Conservation (phyloP, 35 echinoderm and acorn worm species). For the Lytechinus variegatus region DNA sequence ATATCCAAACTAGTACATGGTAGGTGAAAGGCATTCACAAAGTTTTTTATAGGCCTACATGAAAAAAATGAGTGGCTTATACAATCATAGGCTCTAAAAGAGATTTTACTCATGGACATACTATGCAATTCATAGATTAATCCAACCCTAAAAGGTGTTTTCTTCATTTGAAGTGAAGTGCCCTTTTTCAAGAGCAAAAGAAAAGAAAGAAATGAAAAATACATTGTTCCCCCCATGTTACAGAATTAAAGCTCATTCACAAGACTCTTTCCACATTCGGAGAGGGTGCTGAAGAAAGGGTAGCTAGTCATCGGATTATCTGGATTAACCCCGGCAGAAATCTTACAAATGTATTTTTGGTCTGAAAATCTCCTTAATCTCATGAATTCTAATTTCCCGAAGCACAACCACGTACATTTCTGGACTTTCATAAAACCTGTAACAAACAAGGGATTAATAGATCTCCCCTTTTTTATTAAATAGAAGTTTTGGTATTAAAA, state of each 20-base stretch:
- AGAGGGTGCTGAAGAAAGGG: not conserved
- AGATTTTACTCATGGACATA: not conserved
- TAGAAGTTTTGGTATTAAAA: not conserved
- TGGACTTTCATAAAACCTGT: not conserved
- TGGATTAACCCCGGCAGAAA: not conserved
- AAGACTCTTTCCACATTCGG: not conserved
- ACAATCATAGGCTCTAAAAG: no score
- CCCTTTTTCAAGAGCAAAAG: not conserved
- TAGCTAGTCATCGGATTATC: not conserved
- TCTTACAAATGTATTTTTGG: slow-evolving; percentile 6
- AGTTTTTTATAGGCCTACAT: no score
- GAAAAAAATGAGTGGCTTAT: no score
- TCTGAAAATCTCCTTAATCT: not conserved
- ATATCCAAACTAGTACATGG: no score
- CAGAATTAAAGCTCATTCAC: not conserved
- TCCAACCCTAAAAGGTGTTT: not conserved
- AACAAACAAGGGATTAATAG: not conserved
- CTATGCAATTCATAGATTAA: not conserved
- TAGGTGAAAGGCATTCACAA: no score
- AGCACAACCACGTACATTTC: not conserved
- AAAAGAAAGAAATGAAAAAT: not conserved
- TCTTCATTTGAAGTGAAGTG: not conserved
- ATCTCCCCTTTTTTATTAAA: not conserved
- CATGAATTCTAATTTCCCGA: not conserved
- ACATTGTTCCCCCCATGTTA: not conserved